phyloP scores from a whole-genome alignment of 2,888 invertebrate species.

The Nymphalis c-album region DNA sequence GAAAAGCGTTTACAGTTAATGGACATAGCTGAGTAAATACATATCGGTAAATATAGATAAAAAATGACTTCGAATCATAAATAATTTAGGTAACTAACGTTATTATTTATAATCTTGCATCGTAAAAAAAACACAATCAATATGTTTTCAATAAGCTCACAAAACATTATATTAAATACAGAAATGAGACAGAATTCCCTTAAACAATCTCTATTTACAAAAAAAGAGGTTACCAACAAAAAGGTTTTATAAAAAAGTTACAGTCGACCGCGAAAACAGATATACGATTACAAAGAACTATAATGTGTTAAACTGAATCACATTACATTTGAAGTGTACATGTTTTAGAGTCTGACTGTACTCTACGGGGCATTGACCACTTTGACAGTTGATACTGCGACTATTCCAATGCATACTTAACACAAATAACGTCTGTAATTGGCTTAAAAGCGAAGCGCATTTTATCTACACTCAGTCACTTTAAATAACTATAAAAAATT shows the following conservation, averaged over 20 bases:
- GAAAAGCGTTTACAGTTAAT: slow-evolving; percentile 6
- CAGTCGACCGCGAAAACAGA: background rate
- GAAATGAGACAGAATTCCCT: no score
- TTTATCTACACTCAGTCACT: slow-evolving; percentile 24
- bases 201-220: no score
- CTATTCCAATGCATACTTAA: slow-evolving; percentile 33
- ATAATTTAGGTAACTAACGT: no score
- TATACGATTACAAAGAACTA: background rate
- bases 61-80: background rate
- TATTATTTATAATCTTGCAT: background rate
- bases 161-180: no score
- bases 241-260: background rate
- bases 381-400: slow-evolving; percentile 37
- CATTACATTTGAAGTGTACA: background rate
- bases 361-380: slow-evolving; percentile 35
- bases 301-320: background rate
- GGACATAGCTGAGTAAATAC: slow-evolving; percentile 1
- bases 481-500: slow-evolving; percentile 1
- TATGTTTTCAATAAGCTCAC: no score
- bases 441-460: slow-evolving; percentile 33
- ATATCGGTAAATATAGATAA: background rate
- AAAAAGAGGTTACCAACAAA: no score
- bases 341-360: slow-evolving; percentile 4
- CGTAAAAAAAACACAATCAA: background rate
- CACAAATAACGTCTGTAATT: slow-evolving; percentile 38